Evolutionary conservation across 2,797 vertebrate genomes (phyloP), one percentile per base, ranked within the genome.

Genomic region (Neosalanx taihuensis): DNA sequence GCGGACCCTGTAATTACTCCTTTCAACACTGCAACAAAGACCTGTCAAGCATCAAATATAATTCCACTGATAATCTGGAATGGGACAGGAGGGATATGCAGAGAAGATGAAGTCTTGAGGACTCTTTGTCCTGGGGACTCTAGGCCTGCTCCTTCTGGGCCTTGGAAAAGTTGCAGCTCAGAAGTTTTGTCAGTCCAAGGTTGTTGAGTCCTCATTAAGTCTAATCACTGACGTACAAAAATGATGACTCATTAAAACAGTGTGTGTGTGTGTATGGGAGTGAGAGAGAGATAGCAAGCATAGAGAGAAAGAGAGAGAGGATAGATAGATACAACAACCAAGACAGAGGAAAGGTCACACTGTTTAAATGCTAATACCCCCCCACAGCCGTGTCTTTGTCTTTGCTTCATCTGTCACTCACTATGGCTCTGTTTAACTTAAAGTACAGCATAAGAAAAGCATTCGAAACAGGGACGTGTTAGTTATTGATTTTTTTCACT

Each of bases 151-250:
- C 9, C 41, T 46, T 46, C 41, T 46, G 10, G 7, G 2, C 41
- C 41, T 46, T 13, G 41, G 10, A 46, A 46, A 46, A 46, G 10
- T 46, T 46, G 41, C 41, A 3, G 41, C 72, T 35, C 73, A 79
- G 57, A 63, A 26, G 58, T 61, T 70, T 77, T 86, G 78, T 81
- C 85, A 76, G 84, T 69, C 71, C 79, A 83, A 86, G 81, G 81
- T 83, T 83, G 78, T 64, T 72, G 77, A 70, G 80, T 76, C 80
- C 73, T 88, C 77, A 84, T 88, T 86, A 86, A 87, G 85, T 84
- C 75, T 81, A 79, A 87, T 82, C 76, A 79, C 79, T 64, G 66
- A 67, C 17, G 26, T 76, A 76, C 74, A 75, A 81, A 83, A 73
- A 78, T 79, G 77, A 85, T 79, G 81, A 85, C 79, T 85, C 82